Base-by-base conservation (phyloP, 2,888 invertebrate species). In the Myopa testacea region DNA sequence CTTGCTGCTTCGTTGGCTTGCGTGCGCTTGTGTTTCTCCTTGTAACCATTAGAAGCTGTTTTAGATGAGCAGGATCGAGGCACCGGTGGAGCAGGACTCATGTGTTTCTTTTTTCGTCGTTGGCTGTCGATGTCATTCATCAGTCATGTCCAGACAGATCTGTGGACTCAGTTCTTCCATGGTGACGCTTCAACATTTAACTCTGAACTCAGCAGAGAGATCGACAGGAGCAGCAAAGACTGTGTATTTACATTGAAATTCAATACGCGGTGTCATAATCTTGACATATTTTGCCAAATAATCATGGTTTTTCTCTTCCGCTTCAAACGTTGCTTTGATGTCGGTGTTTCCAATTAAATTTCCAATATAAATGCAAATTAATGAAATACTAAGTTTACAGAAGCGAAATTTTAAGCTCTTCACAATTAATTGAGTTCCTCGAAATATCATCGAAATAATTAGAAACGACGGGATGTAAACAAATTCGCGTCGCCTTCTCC, bases 321-420 rank as follows among this genome's bases (percentile, higher is more conserved):
- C 45, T 10, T 8, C 45, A 6, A 10, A 45, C 45, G 6, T 4
- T 26, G n/a, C 58, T 58, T 19, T 62, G 8, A 26, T 60, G 19
- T 60, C 34, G 10, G 26, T 62, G 14, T n/a, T 71, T 52, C 34
- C 7, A 14, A 38, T 19, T 73, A 55, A 75, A 55, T 75, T 75
- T 75, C 34, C 75, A 75, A 75, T 75, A 55, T 75, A 75, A 52
- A 75, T 75, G 75, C 75, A 75, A 75, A 75, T 75, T 68, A 38
- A 58, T 67, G 16, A 55, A 34, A 67, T 50, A 50, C 67, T n/a
- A 16, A 60, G 34, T 26, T 67, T 67, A 12, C 38, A 5, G 12
- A 5, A 34, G 10, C n/a, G 34, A 67, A 67, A 26, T 37, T 60
- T 71, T 55, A 37, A 55, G 19, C 58, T 55, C 58, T 67, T 38